Evolutionary conservation across 2,888 invertebrate genomes (phyloP), one percentile per base, ranked within the genome.

Genomic region (Synanthedon myopaeformis): DNA sequence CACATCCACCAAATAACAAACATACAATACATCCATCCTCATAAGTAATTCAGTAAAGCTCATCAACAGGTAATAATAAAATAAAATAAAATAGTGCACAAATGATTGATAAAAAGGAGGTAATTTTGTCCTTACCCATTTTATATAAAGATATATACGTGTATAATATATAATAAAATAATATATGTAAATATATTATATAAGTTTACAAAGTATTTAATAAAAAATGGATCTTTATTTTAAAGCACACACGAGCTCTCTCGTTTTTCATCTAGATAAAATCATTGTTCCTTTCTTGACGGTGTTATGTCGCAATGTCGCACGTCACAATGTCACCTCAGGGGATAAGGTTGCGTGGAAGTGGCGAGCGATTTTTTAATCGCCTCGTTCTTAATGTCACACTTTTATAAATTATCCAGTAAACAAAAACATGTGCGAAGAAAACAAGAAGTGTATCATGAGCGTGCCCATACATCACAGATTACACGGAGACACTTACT

Each of bases 401-500:
- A 12, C 11, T 45, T 45, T 45, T 14, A 45, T 45, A 45, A 45
- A 45, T 45, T 45, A 45, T 45, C 45, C 14, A 45, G 45, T 45
- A 14, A 14, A 45, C 45, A 45, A 45, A 45, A 12, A 45, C 45
- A 45, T 13, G 45, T 12, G n/a, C 45, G 14, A 45, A 45, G 2
- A 45, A 45, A 45, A 45, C 45, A 45, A 45, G 45, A 45, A 45
- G 45, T 45, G 45, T 23, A 17, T 49, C 60, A 65, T 65, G 60
- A 56, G 54, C 60, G 55, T 58, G 62, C 62, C 57, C 66, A 67
- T 72, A 65, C 56, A 69, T 71, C 70, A 69, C 67, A 67, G 70
- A 66, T 65, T 65, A 70, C 64, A 65, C 53, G 60, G 58, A 52
- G 65, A 67, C 70, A 70, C 65, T 69, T 66, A 69, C 67, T 70